Evolutionary conservation across 2,888 invertebrate genomes (phyloP).

Genomic region (Emmelina monodactyla): DNA sequence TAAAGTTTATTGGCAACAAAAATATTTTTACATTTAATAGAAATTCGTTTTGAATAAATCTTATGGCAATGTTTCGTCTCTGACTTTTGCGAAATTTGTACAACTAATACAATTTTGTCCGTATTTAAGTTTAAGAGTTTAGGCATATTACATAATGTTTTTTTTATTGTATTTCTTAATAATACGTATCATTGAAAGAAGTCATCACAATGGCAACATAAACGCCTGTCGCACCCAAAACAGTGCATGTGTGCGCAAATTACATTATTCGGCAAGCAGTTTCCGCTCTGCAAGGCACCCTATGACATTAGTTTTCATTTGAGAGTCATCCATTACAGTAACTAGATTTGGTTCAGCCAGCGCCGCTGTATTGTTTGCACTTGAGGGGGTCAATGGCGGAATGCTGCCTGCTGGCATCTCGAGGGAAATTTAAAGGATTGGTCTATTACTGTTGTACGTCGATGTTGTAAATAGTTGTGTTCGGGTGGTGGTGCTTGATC

Average conservation of each 20-base stretch:
- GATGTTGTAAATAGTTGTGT: no score
- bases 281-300: constrained; percentile 32
- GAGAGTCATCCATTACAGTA: constrained; percentile 31
- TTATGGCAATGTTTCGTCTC: no score
- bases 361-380: constrained; percentile 8
- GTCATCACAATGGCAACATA: not conserved
- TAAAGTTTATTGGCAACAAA: no score
- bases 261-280: constrained; percentile 39
- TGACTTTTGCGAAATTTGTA: no score
- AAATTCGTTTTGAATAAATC: no score
- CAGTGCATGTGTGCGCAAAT: constrained; percentile 30
- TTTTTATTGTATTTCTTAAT: no score
- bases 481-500: no score
- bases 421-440: not conserved
- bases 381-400: not conserved
- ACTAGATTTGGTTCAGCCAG: constrained; percentile 26
- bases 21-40: no score
- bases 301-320: constrained; percentile 57
- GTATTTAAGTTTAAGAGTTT: no score
- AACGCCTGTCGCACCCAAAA: constrained; percentile 7
- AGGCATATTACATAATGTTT: no score
- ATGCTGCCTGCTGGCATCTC: not conserved
- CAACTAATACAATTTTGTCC: no score
- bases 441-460: no score
- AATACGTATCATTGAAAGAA: constrained; percentile 12